Conservation (phyloP, 2,797 vertebrate species). For the Danio albolineatus region DNA sequence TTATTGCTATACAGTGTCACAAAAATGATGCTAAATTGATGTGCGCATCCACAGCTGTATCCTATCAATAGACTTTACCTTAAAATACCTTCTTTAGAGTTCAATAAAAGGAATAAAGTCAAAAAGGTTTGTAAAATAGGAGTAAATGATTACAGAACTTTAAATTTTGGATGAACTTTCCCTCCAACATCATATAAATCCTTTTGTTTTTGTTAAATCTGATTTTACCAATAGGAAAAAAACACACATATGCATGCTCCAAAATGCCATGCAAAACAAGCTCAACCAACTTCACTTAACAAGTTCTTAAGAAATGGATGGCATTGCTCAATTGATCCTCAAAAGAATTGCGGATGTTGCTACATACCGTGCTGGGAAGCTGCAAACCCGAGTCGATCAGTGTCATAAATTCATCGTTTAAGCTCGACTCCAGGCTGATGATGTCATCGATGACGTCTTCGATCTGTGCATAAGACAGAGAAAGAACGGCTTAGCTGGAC, state of each 20-base stretch:
- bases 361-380: constrained; percentile 85
- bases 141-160: too few species aligned
- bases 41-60: too few species aligned
- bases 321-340: not conserved
- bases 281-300: not conserved
- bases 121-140: too few species aligned
- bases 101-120: too few species aligned
- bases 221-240: too few species aligned
- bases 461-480: constrained; percentile 72
- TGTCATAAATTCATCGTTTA: constrained; percentile 87
- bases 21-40: too few species aligned
- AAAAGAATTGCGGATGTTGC: not conserved
- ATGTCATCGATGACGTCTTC: constrained; percentile 92
- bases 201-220: too few species aligned
- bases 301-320: not conserved
- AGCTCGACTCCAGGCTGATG: constrained; percentile 92
- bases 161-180: too few species aligned
- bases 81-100: too few species aligned
- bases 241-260: not conserved
- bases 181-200: too few species aligned
- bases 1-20: too few species aligned
- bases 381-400: constrained; percentile 81
- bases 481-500: not conserved
- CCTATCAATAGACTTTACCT: too few species aligned
- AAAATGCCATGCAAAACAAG: constrained; percentile 15